Evolutionary conservation across 1,140 invertebrate species (phyloP).

Genomic region (Lerema accius): DNA sequence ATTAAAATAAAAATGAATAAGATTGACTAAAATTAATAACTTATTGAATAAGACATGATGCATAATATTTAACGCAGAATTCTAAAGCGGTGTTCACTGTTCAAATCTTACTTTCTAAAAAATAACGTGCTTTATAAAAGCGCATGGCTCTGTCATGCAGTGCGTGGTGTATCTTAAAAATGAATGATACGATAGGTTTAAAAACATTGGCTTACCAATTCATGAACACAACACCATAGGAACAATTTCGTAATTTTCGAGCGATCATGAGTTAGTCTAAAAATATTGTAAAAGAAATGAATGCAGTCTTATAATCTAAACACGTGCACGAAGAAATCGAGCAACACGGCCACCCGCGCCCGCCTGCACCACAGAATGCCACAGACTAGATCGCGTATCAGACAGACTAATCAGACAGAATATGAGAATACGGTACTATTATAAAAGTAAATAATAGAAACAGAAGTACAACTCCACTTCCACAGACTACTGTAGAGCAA

Average conservation of each 20-base stretch:
- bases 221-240: constrained; percentile 35
- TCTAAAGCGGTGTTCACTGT: no score
- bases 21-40: no score
- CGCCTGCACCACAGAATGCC: constrained; percentile 14
- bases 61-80: no score
- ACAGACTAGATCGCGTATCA: no score
- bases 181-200: background rate
- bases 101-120: background rate
- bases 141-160: constrained; percentile 42
- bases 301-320: constrained; percentile 49
- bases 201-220: constrained; percentile 48
- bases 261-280: constrained; percentile 9
- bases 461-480: no score
- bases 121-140: constrained; percentile 43
- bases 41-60: no score
- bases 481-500: no score
- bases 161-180: background rate
- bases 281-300: constrained; percentile 39
- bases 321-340: constrained; percentile 46
- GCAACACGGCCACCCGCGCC: constrained; percentile 47
- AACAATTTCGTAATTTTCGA: constrained; percentile 23
- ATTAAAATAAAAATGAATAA: no score
- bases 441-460: no score
- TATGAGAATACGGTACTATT: no score
- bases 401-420: no score